A percentile compares a stretch with the other conserved stretches of the same genome.
Evolutionary conservation across 2,113 vertebrate genomes (phyloP).

Genomic region (Panthera tigris): DNA sequence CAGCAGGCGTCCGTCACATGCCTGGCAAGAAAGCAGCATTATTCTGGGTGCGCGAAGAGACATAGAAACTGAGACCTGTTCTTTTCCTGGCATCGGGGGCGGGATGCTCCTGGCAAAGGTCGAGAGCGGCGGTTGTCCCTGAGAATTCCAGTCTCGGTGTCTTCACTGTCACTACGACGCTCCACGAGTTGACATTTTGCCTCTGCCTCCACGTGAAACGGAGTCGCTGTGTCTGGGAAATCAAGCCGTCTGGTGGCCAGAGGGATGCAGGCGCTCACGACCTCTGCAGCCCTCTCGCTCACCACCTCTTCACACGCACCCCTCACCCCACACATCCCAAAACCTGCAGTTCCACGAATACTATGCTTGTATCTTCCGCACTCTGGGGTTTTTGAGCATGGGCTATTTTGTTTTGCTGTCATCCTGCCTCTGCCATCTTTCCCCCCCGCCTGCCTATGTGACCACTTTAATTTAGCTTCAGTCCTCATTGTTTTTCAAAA

Average conservation of each 20-base stretch:
- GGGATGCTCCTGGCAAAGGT: conserved; percentile 18
- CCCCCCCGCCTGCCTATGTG: neutral
- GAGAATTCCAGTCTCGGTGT: conserved; percentile 23
- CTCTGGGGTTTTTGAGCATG: neutral
- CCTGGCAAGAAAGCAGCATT: neutral
- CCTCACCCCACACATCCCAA: neutral
- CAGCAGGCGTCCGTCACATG: neutral
- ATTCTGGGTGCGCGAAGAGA: neutral
- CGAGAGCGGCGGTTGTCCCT: conserved; percentile 32
- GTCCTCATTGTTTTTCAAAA: neutral
- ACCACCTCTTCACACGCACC: neutral
- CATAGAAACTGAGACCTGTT: neutral
- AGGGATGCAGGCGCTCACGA: neutral
- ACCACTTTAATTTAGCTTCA: neutral
- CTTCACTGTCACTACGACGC: conserved; percentile 6
- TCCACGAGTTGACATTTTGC: conserved; percentile 32
- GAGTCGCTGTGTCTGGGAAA: conserved; percentile 45
- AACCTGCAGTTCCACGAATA: neutral
- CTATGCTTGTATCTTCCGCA: neutral
- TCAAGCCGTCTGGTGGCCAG: neutral
- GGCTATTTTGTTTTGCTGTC: neutral
- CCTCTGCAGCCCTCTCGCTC: neutral
- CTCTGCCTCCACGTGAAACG: conserved; percentile 25
- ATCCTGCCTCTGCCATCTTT: neutral
- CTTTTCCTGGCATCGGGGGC: neutral